Evolutionary conservation across 2,888 invertebrate species (phyloP), one percentile per base, ranked within the genome.

Genomic region (Criorhina ranunculi): DNA sequence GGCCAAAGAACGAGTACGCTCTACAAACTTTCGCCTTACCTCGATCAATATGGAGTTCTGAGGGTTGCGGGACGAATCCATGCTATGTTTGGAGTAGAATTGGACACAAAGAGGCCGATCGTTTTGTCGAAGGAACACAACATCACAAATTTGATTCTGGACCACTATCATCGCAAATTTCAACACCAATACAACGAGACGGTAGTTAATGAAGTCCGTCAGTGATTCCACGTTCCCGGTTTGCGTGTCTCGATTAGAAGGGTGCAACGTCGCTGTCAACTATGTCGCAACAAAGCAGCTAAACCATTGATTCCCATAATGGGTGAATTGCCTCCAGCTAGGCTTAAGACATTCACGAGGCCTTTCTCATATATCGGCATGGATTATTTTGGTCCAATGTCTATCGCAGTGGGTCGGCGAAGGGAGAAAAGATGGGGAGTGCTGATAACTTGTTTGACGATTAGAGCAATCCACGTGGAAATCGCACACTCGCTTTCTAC

Each of bases 301-400:
- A 24, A 11, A 24, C 46, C 46, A 49, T 9, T 11, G 19, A 49
- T 49, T 11, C 46, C 46, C 1, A 24, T 49, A 49, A 49, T 49
- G 46, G 46, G 24, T 24, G 46, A 49, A 8, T 24, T 49, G 24
- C 46, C 24, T 19, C 24, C 46, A 5, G 46, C 46, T 1, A 24
- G 24, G n/a, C 8, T 49, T 2, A 9, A 8, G 7, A 49, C 46
- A 5, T 49, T 49, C 8, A 49, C 46, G 24, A 49, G 24, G 5
- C 46, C 46, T 8, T 49, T n/a, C n/a, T n/a, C n/a, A n/a, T n/a
- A n/a, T n/a, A n/a, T n/a, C n/a, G n/a, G n/a, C n/a, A n/a, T n/a
- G 8, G 37, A 40, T 5, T 40, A 40, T 12, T 40, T 5, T 40
- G 12, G 12, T 12, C 40, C 40, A 40, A 12, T 40, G n/a, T 40